These are phyloP conservation scores for Leptopilina boulardi DNA, from an alignment of 1,140 invertebrate genomes.

Conservation along the genomic window DNA sequence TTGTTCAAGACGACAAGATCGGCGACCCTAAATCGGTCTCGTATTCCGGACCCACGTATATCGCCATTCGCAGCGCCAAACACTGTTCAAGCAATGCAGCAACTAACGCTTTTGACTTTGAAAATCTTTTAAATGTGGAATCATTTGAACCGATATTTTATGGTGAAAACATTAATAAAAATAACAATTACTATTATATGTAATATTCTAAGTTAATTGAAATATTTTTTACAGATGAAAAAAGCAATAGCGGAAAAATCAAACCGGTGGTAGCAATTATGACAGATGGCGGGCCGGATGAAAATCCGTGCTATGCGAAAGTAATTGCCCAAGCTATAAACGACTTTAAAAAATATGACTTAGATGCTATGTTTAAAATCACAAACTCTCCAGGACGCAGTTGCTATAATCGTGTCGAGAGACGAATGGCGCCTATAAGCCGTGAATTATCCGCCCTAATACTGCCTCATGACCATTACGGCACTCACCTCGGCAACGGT, in stretches of 20 bases:
- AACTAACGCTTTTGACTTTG: neutral
- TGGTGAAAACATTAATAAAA: neutral
- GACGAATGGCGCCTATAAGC: too few species aligned
- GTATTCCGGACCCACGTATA: conserved; percentile 57
- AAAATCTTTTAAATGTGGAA: neutral
- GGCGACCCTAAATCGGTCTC: conserved; percentile 55
- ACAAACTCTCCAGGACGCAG: too few species aligned
- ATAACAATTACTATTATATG: neutral
- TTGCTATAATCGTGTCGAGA: too few species aligned
- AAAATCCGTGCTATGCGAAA: neutral
- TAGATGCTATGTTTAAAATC: neutral
- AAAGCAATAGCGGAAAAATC: conserved; percentile 34
- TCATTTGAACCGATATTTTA: conserved; percentile 12
- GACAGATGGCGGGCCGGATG: conserved; percentile 34
- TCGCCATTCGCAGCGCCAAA: neutral
- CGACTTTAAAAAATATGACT: conserved; percentile 20
- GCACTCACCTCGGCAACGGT: too few species aligned
- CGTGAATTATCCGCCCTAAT: neutral
- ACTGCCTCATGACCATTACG: neutral
- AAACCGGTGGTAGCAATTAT: conserved; percentile 41
- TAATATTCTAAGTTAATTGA: too few species aligned
- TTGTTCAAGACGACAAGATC: conserved; percentile 51
- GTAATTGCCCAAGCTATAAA: conserved; percentile 18
- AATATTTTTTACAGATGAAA: too few species aligned
- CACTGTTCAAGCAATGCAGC: neutral